Evolutionary conservation across 1,140 invertebrate genomes (phyloP), one percentile per base, ranked within the genome.

Genomic region (Planococcus citri): DNA sequence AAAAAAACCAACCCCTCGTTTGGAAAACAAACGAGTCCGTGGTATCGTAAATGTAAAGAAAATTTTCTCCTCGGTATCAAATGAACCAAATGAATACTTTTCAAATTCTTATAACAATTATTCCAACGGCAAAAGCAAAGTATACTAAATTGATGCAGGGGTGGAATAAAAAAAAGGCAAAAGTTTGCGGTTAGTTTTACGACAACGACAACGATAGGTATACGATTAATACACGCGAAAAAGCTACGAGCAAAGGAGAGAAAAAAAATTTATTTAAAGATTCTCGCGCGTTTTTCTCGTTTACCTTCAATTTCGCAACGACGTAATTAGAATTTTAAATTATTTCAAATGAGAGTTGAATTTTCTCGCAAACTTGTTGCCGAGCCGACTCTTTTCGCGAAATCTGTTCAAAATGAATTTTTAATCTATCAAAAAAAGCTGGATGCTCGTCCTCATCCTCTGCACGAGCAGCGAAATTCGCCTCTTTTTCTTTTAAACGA

Each of bases 311-410:
- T 20, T 33, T 51, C 41, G 41, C 41, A 17, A 51, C 10, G 12
- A 51, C 41, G 17, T 51, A 51, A 51, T 51, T 51, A 51, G 41
- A 51, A 51, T 51, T 51, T 51, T 51, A 51, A 51, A 51, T 51
- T 20, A 51, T 51, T 51, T n/a, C 41, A 17, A 51, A 51, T 51
- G 41, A 20, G 41, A n/a, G n/a, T n/a, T n/a, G n/a, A 51, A 51
- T 51, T 51, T 51, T 51, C 41, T 51, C 41, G 41, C 41, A 20
- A 51, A 51, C 41, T 51, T 51, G 41, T 51, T 51, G 41, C 41
- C n/a, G n/a, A n/a, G n/a, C n/a, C n/a, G n/a, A n/a, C n/a, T n/a
- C 41, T 51, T 51, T 51, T 51, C 3, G 41, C 4, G 41, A 51
- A 51, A 51, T 51, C 41, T 14, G 41, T 51, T 51, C 2, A 51